Base-by-base conservation (phyloP, 2,797 vertebrate species). In the Chelidonichthys spinosus region DNA sequence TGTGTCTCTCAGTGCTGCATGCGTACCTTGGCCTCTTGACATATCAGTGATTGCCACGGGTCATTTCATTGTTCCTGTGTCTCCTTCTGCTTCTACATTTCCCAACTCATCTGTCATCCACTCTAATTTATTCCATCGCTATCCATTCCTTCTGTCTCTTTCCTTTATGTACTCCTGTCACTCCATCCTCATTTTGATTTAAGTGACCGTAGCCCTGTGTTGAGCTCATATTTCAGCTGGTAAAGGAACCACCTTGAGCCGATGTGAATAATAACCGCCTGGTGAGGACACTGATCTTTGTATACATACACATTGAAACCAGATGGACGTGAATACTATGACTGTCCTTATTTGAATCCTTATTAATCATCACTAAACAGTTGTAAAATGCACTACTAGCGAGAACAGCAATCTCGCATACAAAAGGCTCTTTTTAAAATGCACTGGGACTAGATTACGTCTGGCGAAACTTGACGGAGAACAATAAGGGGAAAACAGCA, bases 221-320 rank as follows among this genome's bases (percentile, higher is more conserved):
- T 61, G 15, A 49, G 44, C 56, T 81, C 74, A 66, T 87, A 79
- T 78, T 81, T 90, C 78, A 81, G 64, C 63, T 7, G 59, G 53
- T 82, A 73, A 84, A 85, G 73, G 47, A 79, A 68, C 73, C 69
- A 54, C 82, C 73, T 89, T 78, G 68, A 78, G 50, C 18, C 14
- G 32, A 52, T 63, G 71, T 82, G 75, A 76, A 25, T 25, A 25
- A 25, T 2, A 25, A 25, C 25, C 2, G 25, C 25, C 74, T 56
- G 68, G 7, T 54, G 61, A 46, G 18, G 69, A 69, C 49, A 4
- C 25, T 43, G 67, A 60, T 46, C 44, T 78, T 73, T 78, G 54
- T 42, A 63, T 73, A 50, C 70, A 64, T 63, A 50, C 15, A 36
- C 44, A 59, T 58, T 6, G 7, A 64, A 74, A 54, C 39, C 17